Evolutionary conservation across 2,888 invertebrate species (phyloP), one percentile per base, ranked within the genome.

Genomic region (Saturnia japonica): DNA sequence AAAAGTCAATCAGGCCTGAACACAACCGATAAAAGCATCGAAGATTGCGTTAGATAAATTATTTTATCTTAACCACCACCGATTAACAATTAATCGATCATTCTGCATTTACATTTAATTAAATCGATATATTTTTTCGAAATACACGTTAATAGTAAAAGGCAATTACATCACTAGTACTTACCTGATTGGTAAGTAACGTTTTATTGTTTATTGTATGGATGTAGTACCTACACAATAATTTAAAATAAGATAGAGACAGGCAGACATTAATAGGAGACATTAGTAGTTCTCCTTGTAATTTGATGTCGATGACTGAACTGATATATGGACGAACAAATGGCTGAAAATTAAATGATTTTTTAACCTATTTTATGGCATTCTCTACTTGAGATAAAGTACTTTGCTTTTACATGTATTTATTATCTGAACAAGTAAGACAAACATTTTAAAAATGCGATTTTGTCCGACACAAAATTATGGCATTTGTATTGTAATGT

Each of bases 1-100:
- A 73, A 76, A 79, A 78, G 71, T 74, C 77, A 77, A 81, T 80
- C 77, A 78, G 77, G 71, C 71, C 57, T 68, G 70, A 70, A 73
- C 60, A 69, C 72, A 73, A 68, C 74, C 67, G 73, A 75, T 80
- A 75, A 76, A 75, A 70, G 70, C 72, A 71, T 74, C 60, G 70
- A 72, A 76, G 77, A 77, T 78, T 75, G 73, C 47, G 51, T 45
- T 51, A 72, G 73, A 74, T 72, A 74, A 74, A 72, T 73, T 60
- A 71, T 64, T 57, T 70, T 72, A 77, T 76, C 73, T 73, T 54
- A 71, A 70, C 57, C 43, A 57, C 47, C 22, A 67, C 19, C 57
- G 51, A 62, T 68, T 75, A 28, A 45, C 19, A 34, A 70, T 71
- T 72, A 73, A 60, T 70, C 71, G 60, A 68, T 68, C 45, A 25